Percentiles rank a stretch among this genome's conserved stretches.
These are phyloP conservation scores for Muscicapa striata DNA, from an alignment of 2,797 vertebrate genomes.

Conservation along the genomic window DNA sequence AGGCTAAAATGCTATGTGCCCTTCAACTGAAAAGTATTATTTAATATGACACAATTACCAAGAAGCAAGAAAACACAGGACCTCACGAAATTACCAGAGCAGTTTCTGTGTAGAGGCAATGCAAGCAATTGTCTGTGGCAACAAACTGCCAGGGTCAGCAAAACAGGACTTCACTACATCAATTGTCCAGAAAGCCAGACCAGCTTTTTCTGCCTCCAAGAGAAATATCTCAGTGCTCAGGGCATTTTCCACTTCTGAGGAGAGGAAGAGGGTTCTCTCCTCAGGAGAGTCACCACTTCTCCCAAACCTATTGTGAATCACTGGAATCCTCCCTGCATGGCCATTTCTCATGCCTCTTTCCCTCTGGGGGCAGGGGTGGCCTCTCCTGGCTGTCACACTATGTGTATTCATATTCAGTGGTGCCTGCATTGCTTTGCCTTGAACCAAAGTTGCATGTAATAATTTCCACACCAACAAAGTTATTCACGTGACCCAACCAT, in stretches of 20 bases:
- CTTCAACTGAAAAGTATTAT: slow-evolving; percentile 10
- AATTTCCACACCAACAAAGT: background rate
- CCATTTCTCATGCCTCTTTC: background rate
- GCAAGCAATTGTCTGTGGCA: background rate
- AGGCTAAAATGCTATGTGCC: background rate
- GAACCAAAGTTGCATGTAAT: background rate
- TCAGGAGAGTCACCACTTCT: background rate
- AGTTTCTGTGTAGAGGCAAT: background rate
- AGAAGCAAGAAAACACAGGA: background rate
- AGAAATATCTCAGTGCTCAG: background rate
- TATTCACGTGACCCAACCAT: background rate
- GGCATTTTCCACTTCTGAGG: background rate
- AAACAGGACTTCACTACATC: background rate
- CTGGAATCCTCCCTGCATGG: background rate
- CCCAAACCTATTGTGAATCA: background rate
- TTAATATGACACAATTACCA: background rate
- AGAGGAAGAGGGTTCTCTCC: background rate
- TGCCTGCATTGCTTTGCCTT: background rate
- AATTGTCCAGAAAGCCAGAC: background rate
- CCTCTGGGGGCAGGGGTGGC: background rate
- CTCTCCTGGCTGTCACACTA: background rate
- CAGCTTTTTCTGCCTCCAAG: slow-evolving; percentile 1
- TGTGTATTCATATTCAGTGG: background rate
- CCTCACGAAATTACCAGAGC: background rate
- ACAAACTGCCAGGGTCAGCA: background rate